phyloP scores from a whole-genome alignment of 1,140 invertebrate species.

The Arion vulgaris region DNA sequence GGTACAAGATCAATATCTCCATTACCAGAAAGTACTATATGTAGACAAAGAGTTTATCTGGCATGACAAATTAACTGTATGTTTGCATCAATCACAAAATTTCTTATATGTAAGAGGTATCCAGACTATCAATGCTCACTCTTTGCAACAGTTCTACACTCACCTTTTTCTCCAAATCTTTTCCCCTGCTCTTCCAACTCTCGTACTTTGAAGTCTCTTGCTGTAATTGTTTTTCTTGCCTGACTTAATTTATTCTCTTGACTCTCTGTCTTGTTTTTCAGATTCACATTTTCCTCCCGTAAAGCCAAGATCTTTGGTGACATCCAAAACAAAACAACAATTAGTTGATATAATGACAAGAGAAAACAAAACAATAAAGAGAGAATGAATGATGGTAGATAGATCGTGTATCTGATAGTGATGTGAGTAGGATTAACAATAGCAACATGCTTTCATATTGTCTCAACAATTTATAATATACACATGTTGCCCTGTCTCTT shows the following conservation, averaged over 20 bases:
- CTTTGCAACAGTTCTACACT: not conserved
- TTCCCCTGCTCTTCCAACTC: constrained; percentile 52
- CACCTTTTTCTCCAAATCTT: constrained; percentile 43
- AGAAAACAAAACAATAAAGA: too few relatives aligned
- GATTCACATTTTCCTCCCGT: constrained; percentile 24
- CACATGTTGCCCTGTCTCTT: too few relatives aligned
- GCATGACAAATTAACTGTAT: not conserved
- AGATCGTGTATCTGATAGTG: too few relatives aligned
- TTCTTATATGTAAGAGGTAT: not conserved
- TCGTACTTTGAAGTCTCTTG: constrained; percentile 52
- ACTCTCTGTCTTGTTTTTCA: constrained; percentile 47
- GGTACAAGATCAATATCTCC: too few relatives aligned
- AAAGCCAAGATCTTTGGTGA: constrained; percentile 21
- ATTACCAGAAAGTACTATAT: too few relatives aligned
- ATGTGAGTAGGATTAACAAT: too few relatives aligned
- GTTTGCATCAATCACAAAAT: not conserved
- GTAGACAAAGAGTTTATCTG: too few relatives aligned
- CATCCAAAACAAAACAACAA: not conserved
- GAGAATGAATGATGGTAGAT: too few relatives aligned
- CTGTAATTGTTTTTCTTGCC: constrained; percentile 51
- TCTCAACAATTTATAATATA: too few relatives aligned
- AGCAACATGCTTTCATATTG: too few relatives aligned
- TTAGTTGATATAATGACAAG: too few relatives aligned
- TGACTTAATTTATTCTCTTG: constrained; percentile 55
- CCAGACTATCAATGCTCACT: too few relatives aligned